These are phyloP conservation scores for Bovichtus diacanthus DNA, from an alignment of 2,797 vertebrate genomes.

Conservation along the genomic window DNA sequence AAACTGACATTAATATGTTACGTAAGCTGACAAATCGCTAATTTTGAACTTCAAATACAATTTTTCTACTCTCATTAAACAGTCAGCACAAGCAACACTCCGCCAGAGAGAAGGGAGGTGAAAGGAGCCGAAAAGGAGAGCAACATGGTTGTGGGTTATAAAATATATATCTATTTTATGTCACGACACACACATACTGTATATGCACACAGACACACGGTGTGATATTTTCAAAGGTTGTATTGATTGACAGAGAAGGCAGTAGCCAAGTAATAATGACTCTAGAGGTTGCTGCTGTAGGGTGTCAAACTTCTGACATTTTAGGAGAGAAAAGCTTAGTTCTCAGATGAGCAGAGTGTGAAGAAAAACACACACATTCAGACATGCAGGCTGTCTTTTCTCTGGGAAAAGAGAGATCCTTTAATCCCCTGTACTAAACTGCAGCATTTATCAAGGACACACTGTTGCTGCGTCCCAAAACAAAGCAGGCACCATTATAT, in stretches of 20 bases:
- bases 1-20: not conserved
- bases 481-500: not conserved
- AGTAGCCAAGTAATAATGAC: conserved; percentile 37
- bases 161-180: conserved; percentile 21
- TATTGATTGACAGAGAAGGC: conserved; percentile 58
- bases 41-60: conserved; percentile 25
- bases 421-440: not conserved
- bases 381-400: conserved; percentile 9
- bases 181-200: conserved; percentile 10
- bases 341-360: conserved; percentile 20
- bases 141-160: not conserved
- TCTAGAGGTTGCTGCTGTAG: conserved; percentile 23
- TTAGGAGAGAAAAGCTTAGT: conserved; percentile 49
- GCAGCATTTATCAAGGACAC: conserved; percentile 4
- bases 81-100: not conserved
- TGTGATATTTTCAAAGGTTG: conserved; percentile 46
- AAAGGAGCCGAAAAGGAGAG: not conserved
- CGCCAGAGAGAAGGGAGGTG: conserved; percentile 4
- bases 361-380: conserved; percentile 22
- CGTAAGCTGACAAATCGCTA: conserved; percentile 1
- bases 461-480: not conserved
- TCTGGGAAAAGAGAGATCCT: not conserved
- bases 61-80: conserved; percentile 2
- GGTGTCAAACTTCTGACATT: conserved; percentile 61
- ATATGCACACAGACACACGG: not conserved